Evolutionary conservation across 30 jellyfish, hydroid and myxozoan species (phyloP).

Genomic region (Chrysaora quinquecirrha): DNA sequence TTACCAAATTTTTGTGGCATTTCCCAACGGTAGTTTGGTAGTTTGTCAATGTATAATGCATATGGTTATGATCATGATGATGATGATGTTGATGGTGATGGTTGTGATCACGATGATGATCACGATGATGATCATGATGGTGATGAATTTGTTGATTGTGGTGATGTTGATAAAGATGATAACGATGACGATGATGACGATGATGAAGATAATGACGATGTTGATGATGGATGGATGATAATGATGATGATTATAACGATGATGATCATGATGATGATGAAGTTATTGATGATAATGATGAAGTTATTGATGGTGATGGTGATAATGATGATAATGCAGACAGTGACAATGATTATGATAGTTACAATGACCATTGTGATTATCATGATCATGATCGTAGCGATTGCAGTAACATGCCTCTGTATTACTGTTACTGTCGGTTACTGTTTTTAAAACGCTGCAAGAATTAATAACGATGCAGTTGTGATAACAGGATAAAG

Average conservation of each 20-base stretch:
- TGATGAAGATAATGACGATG: slow-evolving; percentile 1
- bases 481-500: too few relatives aligned
- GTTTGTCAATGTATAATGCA: too few relatives aligned
- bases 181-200: slow-evolving; percentile 1
- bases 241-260: slow-evolving; percentile 4
- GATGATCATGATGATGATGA: slow-evolving; percentile 3
- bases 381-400: neutral
- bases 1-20: too few relatives aligned
- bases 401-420: too few relatives aligned
- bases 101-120: slow-evolving; percentile 1
- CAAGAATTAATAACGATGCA: too few relatives aligned
- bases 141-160: too few relatives aligned
- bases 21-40: too few relatives aligned
- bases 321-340: neutral
- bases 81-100: slow-evolving; percentile 12
- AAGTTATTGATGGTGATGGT: neutral
- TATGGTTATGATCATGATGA: neutral
- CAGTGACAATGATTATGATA: neutral
- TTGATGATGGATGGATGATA: too few relatives aligned
- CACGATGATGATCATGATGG: slow-evolving; percentile 5
- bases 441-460: too few relatives aligned
- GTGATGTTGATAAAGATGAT: too few relatives aligned
- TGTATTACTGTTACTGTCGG: too few relatives aligned
- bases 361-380: neutral
- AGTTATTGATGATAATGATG: neutral